A percentile compares a stretch with the other conserved stretches of the same genome.
phyloP scores from a whole-genome alignment of 2,888 invertebrate genomes.

The Syritta pipiens region DNA sequence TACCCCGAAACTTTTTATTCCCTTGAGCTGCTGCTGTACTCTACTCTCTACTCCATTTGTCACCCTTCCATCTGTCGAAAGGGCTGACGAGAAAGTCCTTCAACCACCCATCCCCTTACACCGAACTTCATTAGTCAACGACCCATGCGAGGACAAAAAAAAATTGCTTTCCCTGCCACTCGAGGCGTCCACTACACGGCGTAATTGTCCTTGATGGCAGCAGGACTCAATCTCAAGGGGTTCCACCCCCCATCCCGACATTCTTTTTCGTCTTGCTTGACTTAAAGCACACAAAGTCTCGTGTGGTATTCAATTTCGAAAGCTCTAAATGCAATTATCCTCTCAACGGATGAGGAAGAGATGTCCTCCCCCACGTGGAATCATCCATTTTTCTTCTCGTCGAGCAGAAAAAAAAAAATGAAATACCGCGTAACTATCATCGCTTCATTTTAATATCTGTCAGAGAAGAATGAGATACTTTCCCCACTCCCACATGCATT shows the following conservation, averaged over 20 bases:
- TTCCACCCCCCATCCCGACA: neutral
- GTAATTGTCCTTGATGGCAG: slow-evolving; percentile 10
- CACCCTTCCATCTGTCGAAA: too few relatives aligned
- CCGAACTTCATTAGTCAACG: slow-evolving; percentile 11
- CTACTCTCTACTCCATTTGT: too few relatives aligned
- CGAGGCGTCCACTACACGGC: neutral
- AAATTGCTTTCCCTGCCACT: neutral
- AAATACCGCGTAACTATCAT: neutral
- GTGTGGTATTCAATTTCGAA: slow-evolving; percentile 10
- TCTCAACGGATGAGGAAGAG: neutral
- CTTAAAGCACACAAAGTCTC: neutral
- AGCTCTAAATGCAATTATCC: slow-evolving; percentile 14
- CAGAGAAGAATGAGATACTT: neutral
- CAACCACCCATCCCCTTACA: neutral
- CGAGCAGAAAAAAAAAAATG: neutral
- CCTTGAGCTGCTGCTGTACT: too few relatives aligned
- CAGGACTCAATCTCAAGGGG: neutral
- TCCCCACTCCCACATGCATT: slow-evolving; percentile 13
- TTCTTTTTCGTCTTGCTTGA: neutral
- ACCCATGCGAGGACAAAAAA: too few relatives aligned
- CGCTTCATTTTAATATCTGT: neutral
- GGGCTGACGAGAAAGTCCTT: neutral
- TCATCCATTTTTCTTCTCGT: neutral
- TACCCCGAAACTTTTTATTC: too few relatives aligned
- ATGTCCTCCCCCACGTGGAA: slow-evolving; percentile 2